These are phyloP conservation scores for Halcyon malimbica DNA, from an alignment of 2,113 vertebrate species.

Conservation along the genomic window DNA sequence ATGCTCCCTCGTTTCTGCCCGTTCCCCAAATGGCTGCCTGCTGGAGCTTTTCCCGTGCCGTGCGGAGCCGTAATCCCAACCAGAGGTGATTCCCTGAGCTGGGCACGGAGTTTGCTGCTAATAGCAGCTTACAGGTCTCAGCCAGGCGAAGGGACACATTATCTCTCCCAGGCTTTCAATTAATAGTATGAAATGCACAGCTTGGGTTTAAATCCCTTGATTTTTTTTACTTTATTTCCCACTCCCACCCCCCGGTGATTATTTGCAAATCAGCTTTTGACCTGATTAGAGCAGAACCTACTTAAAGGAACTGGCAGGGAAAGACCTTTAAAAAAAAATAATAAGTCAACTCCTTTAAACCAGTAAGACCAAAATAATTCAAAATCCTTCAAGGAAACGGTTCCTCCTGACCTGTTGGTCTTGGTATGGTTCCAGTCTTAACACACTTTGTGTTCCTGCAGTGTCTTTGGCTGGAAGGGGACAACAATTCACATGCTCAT, in stretches of 20 bases:
- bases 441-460: background rate
- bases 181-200: constrained; percentile 72
- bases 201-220: constrained; percentile 9
- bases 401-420: background rate
- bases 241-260: constrained; percentile 30
- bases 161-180: constrained; percentile 69
- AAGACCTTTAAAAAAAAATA: background rate
- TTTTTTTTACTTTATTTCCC: background rate
- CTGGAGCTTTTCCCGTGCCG: background rate
- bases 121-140: constrained; percentile 52
- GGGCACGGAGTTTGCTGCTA: background rate
- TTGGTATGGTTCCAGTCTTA: fast-evolving
- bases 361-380: background rate
- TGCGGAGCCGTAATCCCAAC: background rate
- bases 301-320: constrained; percentile 1
- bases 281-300: constrained; percentile 51
- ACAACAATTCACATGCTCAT: background rate
- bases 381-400: fast-evolving
- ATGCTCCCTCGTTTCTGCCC: background rate
- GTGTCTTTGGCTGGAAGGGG: background rate
- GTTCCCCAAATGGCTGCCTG: fast-evolving
- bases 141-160: background rate
- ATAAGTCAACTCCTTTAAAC: background rate
- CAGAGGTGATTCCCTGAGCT: background rate
- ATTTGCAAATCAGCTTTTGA: constrained; percentile 76